A percentile compares a stretch with the other conserved stretches of the same genome.
These are phyloP conservation scores for Caenorhabditis japonica DNA, from an alignment of 2,888 invertebrate species.

Conservation along the genomic window DNA sequence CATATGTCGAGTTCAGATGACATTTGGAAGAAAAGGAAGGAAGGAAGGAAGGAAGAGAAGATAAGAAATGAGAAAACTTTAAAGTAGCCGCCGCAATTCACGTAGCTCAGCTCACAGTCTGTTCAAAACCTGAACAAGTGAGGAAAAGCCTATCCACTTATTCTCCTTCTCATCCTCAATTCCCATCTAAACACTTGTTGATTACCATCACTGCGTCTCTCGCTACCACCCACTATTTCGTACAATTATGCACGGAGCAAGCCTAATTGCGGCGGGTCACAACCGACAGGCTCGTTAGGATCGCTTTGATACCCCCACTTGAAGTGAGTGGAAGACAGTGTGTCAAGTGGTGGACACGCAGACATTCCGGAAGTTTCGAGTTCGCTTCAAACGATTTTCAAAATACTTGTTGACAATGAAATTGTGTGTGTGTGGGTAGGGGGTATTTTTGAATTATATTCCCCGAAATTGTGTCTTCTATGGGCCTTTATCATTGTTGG, in stretches of 20 bases:
- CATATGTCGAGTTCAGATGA: conserved; percentile 49
- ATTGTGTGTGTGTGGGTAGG: too few relatives aligned
- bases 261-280: conserved; percentile 31
- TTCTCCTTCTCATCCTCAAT: conserved; percentile 9
- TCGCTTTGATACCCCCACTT: conserved; percentile 53
- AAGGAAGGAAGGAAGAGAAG: background rate
- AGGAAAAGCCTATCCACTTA: background rate
- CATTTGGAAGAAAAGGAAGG: conserved; percentile 28
- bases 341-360: conserved; percentile 31
- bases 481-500: too few relatives aligned
- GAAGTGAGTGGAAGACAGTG: conserved; percentile 29
- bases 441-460: too few relatives aligned
- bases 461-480: too few relatives aligned
- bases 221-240: background rate
- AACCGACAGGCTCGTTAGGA: conserved; percentile 43
- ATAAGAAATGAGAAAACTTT: background rate
- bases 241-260: conserved; percentile 30
- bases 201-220: conserved; percentile 38
- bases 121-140: conserved; percentile 33
- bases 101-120: too few relatives aligned
- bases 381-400: too few relatives aligned
- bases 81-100: too few relatives aligned
- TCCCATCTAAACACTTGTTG: conserved; percentile 49
- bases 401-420: too few relatives aligned
- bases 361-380: conserved; percentile 33